phyloP scores from a whole-genome alignment of 2,113 vertebrate genomes.

The Toxotes jaculatrix region DNA sequence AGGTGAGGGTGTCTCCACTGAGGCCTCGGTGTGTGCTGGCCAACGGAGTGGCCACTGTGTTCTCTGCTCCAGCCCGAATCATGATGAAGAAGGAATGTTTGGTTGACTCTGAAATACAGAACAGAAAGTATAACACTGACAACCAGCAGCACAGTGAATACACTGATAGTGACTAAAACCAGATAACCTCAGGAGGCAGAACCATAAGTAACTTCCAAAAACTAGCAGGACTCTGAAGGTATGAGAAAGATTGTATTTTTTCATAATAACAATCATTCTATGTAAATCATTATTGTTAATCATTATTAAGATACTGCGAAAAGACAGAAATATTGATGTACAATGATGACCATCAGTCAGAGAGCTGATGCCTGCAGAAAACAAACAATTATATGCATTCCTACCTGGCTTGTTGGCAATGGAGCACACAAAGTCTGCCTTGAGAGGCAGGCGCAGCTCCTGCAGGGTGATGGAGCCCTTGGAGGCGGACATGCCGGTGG shows the following conservation, averaged over 20 bases:
- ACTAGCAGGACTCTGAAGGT: background rate
- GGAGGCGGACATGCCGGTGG: conserved; percentile 81
- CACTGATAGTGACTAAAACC: background rate
- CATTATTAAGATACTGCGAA: background rate
- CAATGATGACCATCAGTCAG: background rate
- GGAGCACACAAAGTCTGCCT: conserved; percentile 95
- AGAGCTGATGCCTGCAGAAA: too few species aligned
- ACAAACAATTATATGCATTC: too few species aligned
- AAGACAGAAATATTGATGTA: background rate
- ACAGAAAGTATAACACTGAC: background rate
- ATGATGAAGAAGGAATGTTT: conserved; percentile 93
- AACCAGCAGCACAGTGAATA: background rate
- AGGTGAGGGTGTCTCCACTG: conserved; percentile 92
- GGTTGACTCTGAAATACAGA: conserved; percentile 85
- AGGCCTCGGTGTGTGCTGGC: conserved; percentile 88
- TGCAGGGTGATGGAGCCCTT: conserved; percentile 91
- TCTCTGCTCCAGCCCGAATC: conserved; percentile 91
- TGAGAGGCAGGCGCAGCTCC: conserved; percentile 94
- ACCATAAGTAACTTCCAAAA: background rate
- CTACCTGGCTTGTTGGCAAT: conserved; percentile 90
- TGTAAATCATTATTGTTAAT: too few species aligned
- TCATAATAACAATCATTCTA: background rate
- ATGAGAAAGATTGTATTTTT: background rate
- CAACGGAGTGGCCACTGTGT: conserved; percentile 91
- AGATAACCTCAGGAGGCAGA: background rate